Conservation (phyloP, 2,888 invertebrate species). For the Ctenicera cuprea region DNA sequence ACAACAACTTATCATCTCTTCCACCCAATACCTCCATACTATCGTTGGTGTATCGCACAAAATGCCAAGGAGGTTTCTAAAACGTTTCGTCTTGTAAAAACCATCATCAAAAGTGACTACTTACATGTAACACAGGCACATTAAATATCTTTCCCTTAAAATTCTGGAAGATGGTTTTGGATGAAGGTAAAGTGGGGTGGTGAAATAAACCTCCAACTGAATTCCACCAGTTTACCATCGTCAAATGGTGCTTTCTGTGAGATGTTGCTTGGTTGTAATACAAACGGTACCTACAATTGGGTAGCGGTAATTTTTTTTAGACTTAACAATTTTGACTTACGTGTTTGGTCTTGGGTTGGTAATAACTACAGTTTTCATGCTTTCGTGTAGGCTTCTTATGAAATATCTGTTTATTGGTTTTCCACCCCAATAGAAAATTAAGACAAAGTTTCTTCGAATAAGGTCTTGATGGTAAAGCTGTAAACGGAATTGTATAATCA, state of each 20-base stretch:
- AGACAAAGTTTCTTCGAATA: slow-evolving; percentile 78
- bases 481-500: background rate
- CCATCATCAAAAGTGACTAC: slow-evolving; percentile 56
- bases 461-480: slow-evolving; percentile 74
- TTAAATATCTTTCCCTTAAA: slow-evolving; percentile 79
- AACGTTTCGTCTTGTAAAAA: slow-evolving; percentile 47
- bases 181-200: slow-evolving; percentile 79
- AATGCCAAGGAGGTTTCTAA: slow-evolving; percentile 85
- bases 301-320: background rate
- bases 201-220: slow-evolving; percentile 77
- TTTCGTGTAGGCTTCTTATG: slow-evolving; percentile 75
- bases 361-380: slow-evolving; percentile 78
- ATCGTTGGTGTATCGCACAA: slow-evolving; percentile 79
- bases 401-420: slow-evolving; percentile 74
- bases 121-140: slow-evolving; percentile 84
- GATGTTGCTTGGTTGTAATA: slow-evolving; percentile 84
- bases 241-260: slow-evolving; percentile 75
- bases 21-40: slow-evolving; percentile 80
- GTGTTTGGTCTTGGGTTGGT: slow-evolving; percentile 78
- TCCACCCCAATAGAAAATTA: slow-evolving; percentile 82
- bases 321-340: slow-evolving; percentile 68
- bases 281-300: slow-evolving; percentile 77
- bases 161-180: slow-evolving; percentile 79
- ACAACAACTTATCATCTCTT: slow-evolving; percentile 82
- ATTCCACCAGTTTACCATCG: slow-evolving; percentile 85